These are phyloP conservation scores for Pipistrellus kuhlii DNA, from an alignment of 2,797 vertebrate genomes.

Conservation along the genomic window DNA sequence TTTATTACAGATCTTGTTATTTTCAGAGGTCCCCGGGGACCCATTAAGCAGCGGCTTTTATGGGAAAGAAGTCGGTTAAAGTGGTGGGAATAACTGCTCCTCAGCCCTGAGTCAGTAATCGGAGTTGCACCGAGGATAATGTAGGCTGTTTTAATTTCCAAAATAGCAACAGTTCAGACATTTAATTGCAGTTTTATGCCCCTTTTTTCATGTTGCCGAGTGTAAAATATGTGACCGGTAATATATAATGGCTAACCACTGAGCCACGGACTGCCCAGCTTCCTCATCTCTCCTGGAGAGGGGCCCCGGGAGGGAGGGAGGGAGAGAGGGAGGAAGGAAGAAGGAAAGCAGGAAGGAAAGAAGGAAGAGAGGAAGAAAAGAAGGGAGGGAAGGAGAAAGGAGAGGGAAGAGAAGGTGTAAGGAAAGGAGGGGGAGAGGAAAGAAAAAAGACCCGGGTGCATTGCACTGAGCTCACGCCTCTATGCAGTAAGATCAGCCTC, in stretches of 20 bases:
- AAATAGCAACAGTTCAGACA: slow-evolving; percentile 89
- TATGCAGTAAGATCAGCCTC: fast-evolving
- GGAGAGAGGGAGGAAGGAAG: background rate
- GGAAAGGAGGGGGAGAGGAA: background rate
- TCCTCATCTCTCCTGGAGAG: background rate
- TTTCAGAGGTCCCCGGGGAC: slow-evolving; percentile 87
- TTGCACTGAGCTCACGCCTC: background rate
- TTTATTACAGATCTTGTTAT: slow-evolving; percentile 90
- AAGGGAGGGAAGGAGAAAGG: background rate
- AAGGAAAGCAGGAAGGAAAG: background rate
- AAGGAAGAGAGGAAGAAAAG: background rate
- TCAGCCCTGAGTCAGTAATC: slow-evolving; percentile 87
- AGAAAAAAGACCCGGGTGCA: fast-evolving
- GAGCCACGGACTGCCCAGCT: slow-evolving; percentile 79
- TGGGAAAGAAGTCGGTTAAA: slow-evolving; percentile 89
- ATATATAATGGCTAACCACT: slow-evolving; percentile 87
- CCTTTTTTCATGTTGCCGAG: slow-evolving; percentile 84
- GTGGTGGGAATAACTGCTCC: slow-evolving; percentile 87
- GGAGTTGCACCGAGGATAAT: slow-evolving; percentile 85
- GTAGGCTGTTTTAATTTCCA: slow-evolving; percentile 87
- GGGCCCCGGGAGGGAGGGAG: background rate
- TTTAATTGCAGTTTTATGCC: slow-evolving; percentile 88
- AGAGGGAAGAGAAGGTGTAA: background rate
- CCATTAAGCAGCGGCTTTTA: slow-evolving; percentile 88
- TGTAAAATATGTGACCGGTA: slow-evolving; percentile 88